Percentiles rank a stretch among this genome's conserved stretches.
Evolutionary conservation across 1,140 invertebrate genomes (phyloP).

Genomic region (Pemphigus obesinymphae): DNA sequence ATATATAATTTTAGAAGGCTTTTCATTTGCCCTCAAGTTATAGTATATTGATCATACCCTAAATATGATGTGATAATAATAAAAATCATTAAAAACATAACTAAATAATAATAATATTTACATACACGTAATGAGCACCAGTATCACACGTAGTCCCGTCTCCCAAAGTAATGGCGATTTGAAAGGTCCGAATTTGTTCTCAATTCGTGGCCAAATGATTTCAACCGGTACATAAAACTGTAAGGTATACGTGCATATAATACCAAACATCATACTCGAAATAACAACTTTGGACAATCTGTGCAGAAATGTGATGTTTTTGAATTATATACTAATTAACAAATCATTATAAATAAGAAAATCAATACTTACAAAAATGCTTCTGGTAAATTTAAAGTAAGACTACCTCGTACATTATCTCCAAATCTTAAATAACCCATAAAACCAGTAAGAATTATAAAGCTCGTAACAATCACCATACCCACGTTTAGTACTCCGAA

Average conservation of each 20-base stretch:
- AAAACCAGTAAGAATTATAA: conserved; percentile 82
- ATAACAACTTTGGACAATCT: conserved; percentile 75
- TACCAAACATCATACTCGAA: conserved; percentile 83
- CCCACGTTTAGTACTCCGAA: conserved; percentile 82
- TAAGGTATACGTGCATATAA: conserved; percentile 87
- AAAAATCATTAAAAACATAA: too few species aligned
- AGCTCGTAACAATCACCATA: conserved; percentile 76
- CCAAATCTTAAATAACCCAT: conserved; percentile 80
- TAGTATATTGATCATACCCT: too few species aligned
- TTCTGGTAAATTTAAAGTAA: conserved; percentile 69
- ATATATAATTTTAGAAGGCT: too few species aligned
- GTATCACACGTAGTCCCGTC: neutral
- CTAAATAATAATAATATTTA: conserved; percentile 1
- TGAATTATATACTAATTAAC: neutral
- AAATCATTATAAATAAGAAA: neutral
- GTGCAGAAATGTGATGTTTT: conserved; percentile 31
- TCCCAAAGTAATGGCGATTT: conserved; percentile 6
- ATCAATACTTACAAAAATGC: conserved; percentile 57
- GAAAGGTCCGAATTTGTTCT: neutral
- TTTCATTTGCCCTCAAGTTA: too few species aligned
- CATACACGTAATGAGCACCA: conserved; percentile 21
- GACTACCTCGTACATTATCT: conserved; percentile 59
- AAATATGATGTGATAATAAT: too few species aligned
- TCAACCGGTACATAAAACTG: conserved; percentile 95
- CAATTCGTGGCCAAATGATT: conserved; percentile 59